These are phyloP conservation scores for Genyomyrus donnyi DNA, from an alignment of 2,113 vertebrate genomes.

Conservation along the genomic window DNA sequence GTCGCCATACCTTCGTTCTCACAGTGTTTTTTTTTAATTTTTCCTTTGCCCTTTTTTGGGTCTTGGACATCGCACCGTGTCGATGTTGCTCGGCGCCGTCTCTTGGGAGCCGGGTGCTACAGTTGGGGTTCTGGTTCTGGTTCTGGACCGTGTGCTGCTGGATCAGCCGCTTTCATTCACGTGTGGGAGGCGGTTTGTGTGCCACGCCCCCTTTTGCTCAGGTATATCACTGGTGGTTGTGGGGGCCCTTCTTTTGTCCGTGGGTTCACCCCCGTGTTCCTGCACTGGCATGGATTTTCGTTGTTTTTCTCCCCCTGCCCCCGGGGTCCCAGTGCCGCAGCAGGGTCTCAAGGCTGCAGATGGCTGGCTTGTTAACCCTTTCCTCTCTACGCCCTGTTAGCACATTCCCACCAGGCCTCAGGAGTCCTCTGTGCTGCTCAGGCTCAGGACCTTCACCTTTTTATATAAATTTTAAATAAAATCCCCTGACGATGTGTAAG, in stretches of 20 bases:
- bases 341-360: not conserved
- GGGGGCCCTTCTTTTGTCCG: slow-evolving; percentile 44
- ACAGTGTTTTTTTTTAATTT: not conserved
- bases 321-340: not conserved
- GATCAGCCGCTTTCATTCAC: not conserved
- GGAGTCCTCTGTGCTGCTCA: slow-evolving; percentile 18
- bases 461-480: not conserved
- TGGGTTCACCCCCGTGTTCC: slow-evolving; percentile 39
- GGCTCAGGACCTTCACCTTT: not conserved
- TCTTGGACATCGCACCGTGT: not conserved
- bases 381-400: not conserved
- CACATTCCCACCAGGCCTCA: no score
- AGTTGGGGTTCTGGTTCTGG: not conserved
- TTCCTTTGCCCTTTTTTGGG: not conserved
- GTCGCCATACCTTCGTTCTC: not conserved
- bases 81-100: not conserved
- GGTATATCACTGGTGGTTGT: slow-evolving; percentile 6
- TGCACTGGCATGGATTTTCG: slow-evolving; percentile 31
- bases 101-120: not conserved
- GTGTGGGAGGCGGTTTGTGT: slow-evolving; percentile 52
- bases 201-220: slow-evolving; percentile 36
- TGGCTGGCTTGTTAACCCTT: not conserved
- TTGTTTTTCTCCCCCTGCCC: not conserved
- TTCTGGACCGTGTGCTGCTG: not conserved
- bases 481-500: not conserved